Evolutionary conservation across 1,140 invertebrate genomes (phyloP).

Genomic region (Papilio aristodemus): DNA sequence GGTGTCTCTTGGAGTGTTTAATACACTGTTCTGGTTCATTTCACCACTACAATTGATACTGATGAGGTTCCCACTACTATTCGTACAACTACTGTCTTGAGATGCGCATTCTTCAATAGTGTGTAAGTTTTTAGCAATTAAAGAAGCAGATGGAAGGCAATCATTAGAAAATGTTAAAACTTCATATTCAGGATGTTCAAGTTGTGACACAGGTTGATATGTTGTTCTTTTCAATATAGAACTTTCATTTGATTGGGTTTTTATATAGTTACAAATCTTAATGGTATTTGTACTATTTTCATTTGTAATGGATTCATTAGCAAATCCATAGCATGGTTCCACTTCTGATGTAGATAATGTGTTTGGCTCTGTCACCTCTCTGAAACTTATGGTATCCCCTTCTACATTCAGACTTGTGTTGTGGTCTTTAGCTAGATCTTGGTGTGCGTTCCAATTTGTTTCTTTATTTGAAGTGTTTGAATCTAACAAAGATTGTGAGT

Average conservation of each 20-base stretch:
- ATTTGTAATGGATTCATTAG: conserved; percentile 29
- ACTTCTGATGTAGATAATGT: conserved; percentile 45
- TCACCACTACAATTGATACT: too few species aligned
- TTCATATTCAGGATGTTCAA: background rate
- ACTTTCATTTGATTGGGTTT: background rate
- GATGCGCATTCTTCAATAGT: background rate
- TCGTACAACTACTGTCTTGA: background rate
- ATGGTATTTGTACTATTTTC: conserved; percentile 12
- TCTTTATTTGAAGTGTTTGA: conserved; percentile 19
- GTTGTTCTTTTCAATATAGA: background rate
- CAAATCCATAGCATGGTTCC: conserved; percentile 60
- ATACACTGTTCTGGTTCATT: background rate
- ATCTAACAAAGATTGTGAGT: background rate
- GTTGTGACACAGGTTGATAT: background rate
- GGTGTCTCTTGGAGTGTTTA: background rate
- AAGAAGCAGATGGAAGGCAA: background rate
- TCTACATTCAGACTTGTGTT: background rate
- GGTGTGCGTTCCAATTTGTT: conserved; percentile 18
- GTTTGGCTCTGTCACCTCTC: conserved; percentile 35
- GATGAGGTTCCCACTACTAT: background rate
- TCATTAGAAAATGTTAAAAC: background rate
- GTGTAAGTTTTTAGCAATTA: background rate
- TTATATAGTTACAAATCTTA: conserved; percentile 32
- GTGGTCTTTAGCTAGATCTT: background rate
- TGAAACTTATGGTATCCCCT: background rate